A percentile compares a stretch with the other conserved stretches of the same genome.
Conservation (phyloP, 2,888 invertebrate genomes). For the Netelia melanura region DNA sequence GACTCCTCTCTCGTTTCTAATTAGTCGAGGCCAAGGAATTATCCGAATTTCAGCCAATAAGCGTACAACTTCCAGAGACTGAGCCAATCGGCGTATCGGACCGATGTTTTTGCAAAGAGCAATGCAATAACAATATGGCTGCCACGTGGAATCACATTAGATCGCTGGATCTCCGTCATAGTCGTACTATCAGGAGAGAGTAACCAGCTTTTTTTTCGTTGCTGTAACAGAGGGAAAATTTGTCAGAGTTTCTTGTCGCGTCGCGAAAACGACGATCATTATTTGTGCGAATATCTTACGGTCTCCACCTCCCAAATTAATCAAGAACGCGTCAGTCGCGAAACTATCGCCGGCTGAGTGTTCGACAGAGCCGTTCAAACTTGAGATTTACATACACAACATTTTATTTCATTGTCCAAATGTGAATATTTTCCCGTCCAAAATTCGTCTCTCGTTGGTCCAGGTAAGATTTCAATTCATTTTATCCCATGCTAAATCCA, state of each 20-base stretch:
- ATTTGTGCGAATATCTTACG: not conserved
- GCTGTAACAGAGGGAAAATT: slow-evolving; percentile 14
- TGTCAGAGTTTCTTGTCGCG: slow-evolving; percentile 2
- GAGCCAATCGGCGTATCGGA: slow-evolving; percentile 30
- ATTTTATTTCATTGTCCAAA: not conserved
- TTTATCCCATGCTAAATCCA: not conserved
- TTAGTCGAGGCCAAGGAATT: not conserved
- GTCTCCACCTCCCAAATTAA: not conserved
- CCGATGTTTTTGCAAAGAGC: slow-evolving; percentile 35
- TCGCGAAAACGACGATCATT: not conserved
- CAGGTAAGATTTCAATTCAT: not conserved
- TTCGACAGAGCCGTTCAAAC: not conserved
- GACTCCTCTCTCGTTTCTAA: not conserved
- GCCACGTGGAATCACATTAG: slow-evolving; percentile 68
- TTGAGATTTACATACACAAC: no score
- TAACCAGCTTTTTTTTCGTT: slow-evolving; percentile 32
- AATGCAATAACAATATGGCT: slow-evolving; percentile 75
- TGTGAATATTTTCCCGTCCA: not conserved
- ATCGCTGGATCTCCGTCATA: slow-evolving; percentile 60
- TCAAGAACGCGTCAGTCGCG: not conserved
- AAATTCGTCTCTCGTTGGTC: not conserved
- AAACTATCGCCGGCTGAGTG: not conserved
- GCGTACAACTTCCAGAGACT: not conserved
- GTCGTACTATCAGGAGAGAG: slow-evolving; percentile 61
- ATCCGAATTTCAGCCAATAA: slow-evolving; percentile 16